phyloP scores from a whole-genome alignment of 2,797 vertebrate genomes.

The Trichosurus vulpecula region DNA sequence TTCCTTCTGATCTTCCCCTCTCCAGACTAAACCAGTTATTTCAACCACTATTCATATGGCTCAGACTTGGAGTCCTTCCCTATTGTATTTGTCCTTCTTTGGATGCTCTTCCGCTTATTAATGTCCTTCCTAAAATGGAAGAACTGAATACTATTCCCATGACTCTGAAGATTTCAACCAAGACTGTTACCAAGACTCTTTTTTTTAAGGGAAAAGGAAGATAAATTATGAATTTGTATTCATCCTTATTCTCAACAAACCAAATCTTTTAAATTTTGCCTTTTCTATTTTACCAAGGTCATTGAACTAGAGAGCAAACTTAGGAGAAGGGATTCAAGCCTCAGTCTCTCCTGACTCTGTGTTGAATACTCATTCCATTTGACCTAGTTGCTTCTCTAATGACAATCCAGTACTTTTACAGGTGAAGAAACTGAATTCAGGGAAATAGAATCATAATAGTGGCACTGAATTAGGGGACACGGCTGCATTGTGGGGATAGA shows the following conservation, averaged over 20 bases:
- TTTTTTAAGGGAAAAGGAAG: neutral
- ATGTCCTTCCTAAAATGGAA: neutral
- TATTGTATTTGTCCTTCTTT: neutral
- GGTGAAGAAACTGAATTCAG: neutral
- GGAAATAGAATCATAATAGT: neutral
- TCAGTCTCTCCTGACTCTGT: neutral
- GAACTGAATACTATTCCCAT: neutral
- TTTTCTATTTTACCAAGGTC: neutral
- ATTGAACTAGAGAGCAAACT: neutral
- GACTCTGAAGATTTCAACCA: neutral
- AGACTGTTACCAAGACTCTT: neutral
- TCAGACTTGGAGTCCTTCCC: neutral
- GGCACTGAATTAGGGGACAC: neutral
- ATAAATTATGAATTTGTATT: neutral
- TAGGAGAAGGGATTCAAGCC: neutral
- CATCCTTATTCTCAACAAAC: neutral
- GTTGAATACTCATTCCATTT: neutral
- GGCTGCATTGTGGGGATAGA: neutral
- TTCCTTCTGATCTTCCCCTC: neutral
- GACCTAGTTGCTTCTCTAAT: neutral
- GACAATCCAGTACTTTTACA: neutral
- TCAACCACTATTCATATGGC: neutral
- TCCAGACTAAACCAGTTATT: neutral
- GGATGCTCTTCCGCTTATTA: neutral
- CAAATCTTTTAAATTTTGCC: neutral